Evolutionary conservation across 2,888 invertebrate species (phyloP).

Genomic region (Chrysina gloriosa): DNA sequence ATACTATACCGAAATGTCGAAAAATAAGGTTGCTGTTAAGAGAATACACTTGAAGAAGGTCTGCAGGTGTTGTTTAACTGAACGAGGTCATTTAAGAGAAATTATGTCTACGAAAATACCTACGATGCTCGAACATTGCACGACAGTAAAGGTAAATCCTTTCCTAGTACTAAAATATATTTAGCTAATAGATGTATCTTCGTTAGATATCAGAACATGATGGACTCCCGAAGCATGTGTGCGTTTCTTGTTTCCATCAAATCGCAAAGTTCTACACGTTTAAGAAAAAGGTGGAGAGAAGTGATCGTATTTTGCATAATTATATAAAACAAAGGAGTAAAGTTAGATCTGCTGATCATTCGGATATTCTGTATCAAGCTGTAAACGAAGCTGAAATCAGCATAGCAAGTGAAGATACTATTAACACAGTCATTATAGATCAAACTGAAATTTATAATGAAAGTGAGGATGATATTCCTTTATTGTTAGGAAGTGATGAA

Average conservation of each 20-base stretch:
- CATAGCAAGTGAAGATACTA: slow-evolving; percentile 43
- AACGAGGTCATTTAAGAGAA: slow-evolving; percentile 56
- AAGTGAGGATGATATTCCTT: slow-evolving; percentile 50
- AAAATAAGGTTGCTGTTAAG: slow-evolving; percentile 44
- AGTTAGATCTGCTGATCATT: slow-evolving; percentile 45
- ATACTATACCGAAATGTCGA: slow-evolving; percentile 38
- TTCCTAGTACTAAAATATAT: slow-evolving; percentile 22
- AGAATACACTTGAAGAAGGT: slow-evolving; percentile 55
- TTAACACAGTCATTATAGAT: slow-evolving; percentile 15
- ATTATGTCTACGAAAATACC: slow-evolving; percentile 57
- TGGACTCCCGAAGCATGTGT: slow-evolving; percentile 62
- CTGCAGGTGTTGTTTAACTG: slow-evolving; percentile 59
- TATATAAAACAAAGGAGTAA: slow-evolving; percentile 52
- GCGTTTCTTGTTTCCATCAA: slow-evolving; percentile 62
- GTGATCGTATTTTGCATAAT: slow-evolving; percentile 59
- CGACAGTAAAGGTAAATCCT: slow-evolving; percentile 57
- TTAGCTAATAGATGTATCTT: slow-evolving; percentile 36
- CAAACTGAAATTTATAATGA: slow-evolving; percentile 40
- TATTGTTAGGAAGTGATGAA: slow-evolving; percentile 35
- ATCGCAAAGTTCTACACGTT: slow-evolving; percentile 63
- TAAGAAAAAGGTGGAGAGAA: slow-evolving; percentile 61
- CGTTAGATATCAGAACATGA: slow-evolving; percentile 61
- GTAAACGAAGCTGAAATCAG: slow-evolving; percentile 57
- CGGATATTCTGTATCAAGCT: slow-evolving; percentile 56
- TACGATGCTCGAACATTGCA: slow-evolving; percentile 59